Evolutionary conservation across 2,888 invertebrate species (phyloP).

Genomic region (Escarpia spicata): DNA sequence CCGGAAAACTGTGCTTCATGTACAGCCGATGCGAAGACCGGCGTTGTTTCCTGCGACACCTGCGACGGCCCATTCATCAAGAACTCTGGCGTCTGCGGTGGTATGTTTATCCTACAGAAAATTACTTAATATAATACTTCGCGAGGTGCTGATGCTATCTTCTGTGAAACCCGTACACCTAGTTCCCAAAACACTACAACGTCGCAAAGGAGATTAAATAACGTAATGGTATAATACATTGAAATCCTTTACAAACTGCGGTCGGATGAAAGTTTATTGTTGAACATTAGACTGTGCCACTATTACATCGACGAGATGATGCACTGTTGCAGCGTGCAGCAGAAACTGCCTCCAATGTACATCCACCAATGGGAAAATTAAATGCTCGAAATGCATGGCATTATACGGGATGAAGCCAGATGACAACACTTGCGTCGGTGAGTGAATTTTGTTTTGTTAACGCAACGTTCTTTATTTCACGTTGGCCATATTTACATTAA

Average conservation of each 20-base stretch:
- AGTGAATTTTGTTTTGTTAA: neutral
- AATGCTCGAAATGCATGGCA: neutral
- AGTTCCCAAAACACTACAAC: neutral
- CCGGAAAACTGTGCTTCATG: neutral
- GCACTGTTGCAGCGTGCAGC: neutral
- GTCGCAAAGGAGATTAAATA: neutral
- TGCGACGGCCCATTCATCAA: neutral
- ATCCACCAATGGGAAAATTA: neutral
- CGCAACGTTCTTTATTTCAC: neutral
- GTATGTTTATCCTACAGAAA: neutral
- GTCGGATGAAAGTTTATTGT: neutral
- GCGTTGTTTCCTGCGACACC: neutral
- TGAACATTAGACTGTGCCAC: neutral
- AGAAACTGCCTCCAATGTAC: neutral
- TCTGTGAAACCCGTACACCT: neutral
- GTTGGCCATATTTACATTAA: too few species aligned
- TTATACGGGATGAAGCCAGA: neutral
- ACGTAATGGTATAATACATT: neutral
- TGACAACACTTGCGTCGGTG: neutral
- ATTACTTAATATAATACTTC: neutral
- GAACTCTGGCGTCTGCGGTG: neutral
- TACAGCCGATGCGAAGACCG: slow-evolving; percentile 14
- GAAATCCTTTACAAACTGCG: neutral
- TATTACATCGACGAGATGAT: neutral
- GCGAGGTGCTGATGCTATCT: neutral